Percentiles rank a stretch among this genome's conserved stretches.
Evolutionary conservation across 1,140 invertebrate species (phyloP).

Genomic region (Drosophila triauraria): DNA sequence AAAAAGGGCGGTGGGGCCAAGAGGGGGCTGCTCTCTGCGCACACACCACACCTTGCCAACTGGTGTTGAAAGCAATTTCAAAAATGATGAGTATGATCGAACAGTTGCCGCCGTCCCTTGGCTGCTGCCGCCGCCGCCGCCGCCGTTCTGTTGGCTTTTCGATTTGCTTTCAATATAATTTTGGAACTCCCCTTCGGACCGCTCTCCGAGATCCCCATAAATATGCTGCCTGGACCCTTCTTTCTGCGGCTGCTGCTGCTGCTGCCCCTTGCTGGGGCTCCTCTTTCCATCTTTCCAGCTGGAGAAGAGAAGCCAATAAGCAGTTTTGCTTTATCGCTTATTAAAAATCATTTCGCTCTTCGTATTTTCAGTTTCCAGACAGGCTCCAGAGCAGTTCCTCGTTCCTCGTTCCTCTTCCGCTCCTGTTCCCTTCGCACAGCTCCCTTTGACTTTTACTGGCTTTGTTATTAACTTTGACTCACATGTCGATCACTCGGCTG

Average conservation of each 20-base stretch:
- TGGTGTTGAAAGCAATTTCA: conserved; percentile 85
- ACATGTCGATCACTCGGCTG: conserved; percentile 82
- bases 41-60: conserved; percentile 59
- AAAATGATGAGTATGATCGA: conserved; percentile 85
- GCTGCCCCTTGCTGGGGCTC: conserved; percentile 23
- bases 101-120: conserved; percentile 50
- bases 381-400: conserved; percentile 22
- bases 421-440: background rate
- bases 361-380: conserved; percentile 78
- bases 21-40: conserved; percentile 8
- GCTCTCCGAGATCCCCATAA: conserved; percentile 45
- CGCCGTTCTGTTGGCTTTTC: conserved; percentile 74
- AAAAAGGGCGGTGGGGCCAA: too few species aligned
- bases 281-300: conserved; percentile 30
- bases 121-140: conserved; percentile 8
- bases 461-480: conserved; percentile 83
- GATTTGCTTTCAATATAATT: conserved; percentile 82
- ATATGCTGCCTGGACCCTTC: conserved; percentile 49
- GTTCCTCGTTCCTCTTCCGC: conserved; percentile 6
- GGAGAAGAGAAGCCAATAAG: conserved; percentile 81
- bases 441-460: conserved; percentile 27
- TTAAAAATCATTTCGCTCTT: conserved; percentile 85
- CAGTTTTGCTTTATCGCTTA: conserved; percentile 85
- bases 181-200: conserved; percentile 22
- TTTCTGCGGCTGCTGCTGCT: conserved; percentile 7